Base-by-base conservation (phyloP, 1,140 invertebrate genomes). In the Luehdorfia chinensis region DNA sequence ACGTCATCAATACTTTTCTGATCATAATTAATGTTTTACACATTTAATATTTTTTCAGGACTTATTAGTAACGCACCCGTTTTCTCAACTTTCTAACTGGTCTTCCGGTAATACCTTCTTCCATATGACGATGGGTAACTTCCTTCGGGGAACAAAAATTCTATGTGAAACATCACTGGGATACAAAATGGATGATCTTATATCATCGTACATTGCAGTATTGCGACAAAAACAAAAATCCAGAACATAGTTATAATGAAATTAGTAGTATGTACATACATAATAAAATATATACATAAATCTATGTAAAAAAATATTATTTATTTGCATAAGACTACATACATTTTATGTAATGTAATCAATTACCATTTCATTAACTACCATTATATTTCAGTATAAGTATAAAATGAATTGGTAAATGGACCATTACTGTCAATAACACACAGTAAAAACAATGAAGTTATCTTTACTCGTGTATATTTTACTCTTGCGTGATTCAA, bases 141-240 rank as follows among this genome's bases (percentile, higher is more conserved):
- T 96, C 62, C 92, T 96, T 49, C 89, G 93, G 34, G 94, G 94
- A 36, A 94, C 92, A 7, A 97, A 97, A 81, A 89, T 98, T 15
- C 88, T 98, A 0, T 97, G 95, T 77, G 96, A 97, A 89, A 98
- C 97, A 7, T 93, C 93, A 1, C 88, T 97, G 66, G 96, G 96
- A 18, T 98, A 98, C 85, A 98, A 98, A 89, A 97, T 98, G 94
- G 96, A 98, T 83, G 96, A 98, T 84, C 89, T 98, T n/a, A 90
- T 98, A 59, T 95, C 96, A 1, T 97, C 96, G 0, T 98, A 98
- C 74, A 96, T 90, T 41, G 81, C 87, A 45, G 88, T 87, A 30
- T 66, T 90, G 19, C 81, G 87, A 33, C 64, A 80, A 54, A 71
- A 71, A 48, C 63, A 81, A 49, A 75, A 64, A 49, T 13, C 49